Percentiles rank a stretch among this genome's conserved stretches.
phyloP scores from a whole-genome alignment of 2,888 invertebrate species.

The Neelides folsomi region DNA sequence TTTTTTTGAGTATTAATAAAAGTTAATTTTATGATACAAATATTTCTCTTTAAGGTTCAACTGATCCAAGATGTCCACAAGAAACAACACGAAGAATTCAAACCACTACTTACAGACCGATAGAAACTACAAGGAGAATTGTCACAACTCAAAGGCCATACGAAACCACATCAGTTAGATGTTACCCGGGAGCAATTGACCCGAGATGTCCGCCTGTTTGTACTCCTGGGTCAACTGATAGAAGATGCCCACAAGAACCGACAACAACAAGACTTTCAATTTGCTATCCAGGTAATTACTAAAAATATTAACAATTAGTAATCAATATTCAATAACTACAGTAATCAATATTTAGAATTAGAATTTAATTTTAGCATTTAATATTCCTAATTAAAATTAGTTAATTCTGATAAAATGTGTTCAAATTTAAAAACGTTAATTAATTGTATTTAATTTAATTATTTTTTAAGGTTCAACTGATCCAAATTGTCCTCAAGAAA shows the following conservation, averaged over 20 bases:
- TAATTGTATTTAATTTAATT: too few relatives aligned
- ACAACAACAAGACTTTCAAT: constrained; percentile 23
- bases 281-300: constrained; percentile 34
- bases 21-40: neutral
- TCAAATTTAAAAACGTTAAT: too few relatives aligned
- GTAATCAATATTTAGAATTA: too few relatives aligned
- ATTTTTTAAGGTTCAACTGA: neutral
- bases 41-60: constrained; percentile 34
- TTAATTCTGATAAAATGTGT: too few relatives aligned
- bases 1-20: too few relatives aligned
- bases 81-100: constrained; percentile 12
- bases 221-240: constrained; percentile 35
- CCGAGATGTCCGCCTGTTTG: constrained; percentile 32
- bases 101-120: neutral
- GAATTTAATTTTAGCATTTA: too few relatives aligned
- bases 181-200: constrained; percentile 25
- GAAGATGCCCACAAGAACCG: constrained; percentile 19
- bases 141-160: neutral
- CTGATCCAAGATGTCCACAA: constrained; percentile 34
- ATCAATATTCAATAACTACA: too few relatives aligned
- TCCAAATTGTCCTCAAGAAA: neutral
- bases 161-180: too few relatives aligned
- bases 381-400: too few relatives aligned
- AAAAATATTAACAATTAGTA: too few relatives aligned
- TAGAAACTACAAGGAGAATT: constrained; percentile 6